A percentile compares a stretch with the other conserved stretches of the same genome.
These are phyloP conservation scores for Esox masquinongy DNA, from an alignment of 2,797 vertebrate genomes.

Conservation along the genomic window DNA sequence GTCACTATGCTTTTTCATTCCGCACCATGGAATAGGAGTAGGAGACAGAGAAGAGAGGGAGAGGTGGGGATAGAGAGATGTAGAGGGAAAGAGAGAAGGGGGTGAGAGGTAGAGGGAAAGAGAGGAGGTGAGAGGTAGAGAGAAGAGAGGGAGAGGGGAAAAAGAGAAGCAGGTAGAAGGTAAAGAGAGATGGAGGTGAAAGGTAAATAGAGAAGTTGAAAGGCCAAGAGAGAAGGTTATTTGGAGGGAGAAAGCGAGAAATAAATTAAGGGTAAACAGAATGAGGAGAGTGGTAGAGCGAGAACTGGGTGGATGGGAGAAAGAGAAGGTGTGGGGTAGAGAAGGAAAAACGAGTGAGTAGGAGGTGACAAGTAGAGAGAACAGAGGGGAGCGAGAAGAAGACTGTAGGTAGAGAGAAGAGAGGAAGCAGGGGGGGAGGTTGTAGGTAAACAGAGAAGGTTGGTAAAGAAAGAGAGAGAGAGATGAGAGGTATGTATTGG, in stretches of 20 bases:
- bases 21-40: too few relatives aligned
- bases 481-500: neutral
- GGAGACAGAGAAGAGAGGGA: too few relatives aligned
- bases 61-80: too few relatives aligned
- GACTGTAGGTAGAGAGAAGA: neutral
- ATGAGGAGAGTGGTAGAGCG: neutral
- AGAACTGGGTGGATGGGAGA: constrained; percentile 6
- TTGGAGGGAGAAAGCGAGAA: neutral
- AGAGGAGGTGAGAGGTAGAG: too few relatives aligned
- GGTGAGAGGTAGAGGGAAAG: too few relatives aligned
- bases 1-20: too few relatives aligned
- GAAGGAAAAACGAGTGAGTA: neutral
- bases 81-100: neutral
- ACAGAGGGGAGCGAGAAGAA: neutral
- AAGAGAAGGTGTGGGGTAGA: neutral
- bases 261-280: neutral
- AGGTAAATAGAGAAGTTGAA: neutral
- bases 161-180: too few relatives aligned
- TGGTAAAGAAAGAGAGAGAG: neutral
- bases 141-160: too few relatives aligned
- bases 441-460: too few relatives aligned
- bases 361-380: neutral
- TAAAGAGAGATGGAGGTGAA: neutral
- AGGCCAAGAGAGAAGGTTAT: too few relatives aligned
- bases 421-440: neutral